These are phyloP conservation scores for Decapterus maruadsi DNA, from an alignment of 2,797 vertebrate species.

Conservation along the genomic window DNA sequence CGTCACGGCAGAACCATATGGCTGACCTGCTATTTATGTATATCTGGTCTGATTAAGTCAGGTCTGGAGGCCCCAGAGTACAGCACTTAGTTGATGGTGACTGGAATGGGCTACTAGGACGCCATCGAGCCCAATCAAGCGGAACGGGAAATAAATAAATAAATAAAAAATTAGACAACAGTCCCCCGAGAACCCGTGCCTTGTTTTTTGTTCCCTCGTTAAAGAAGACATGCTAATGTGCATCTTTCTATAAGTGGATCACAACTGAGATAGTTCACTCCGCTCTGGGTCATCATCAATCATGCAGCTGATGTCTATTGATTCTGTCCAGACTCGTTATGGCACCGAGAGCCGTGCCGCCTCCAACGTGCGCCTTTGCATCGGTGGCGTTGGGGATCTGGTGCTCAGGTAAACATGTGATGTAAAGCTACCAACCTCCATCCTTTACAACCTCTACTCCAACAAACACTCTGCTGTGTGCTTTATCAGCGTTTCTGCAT, in stretches of 20 bases:
- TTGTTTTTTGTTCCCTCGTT: slow-evolving; percentile 66
- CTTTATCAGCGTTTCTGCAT: too few species aligned
- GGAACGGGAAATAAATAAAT: slow-evolving; percentile 11
- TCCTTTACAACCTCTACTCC: not conserved
- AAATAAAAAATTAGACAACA: slow-evolving; percentile 52
- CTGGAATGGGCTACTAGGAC: slow-evolving; percentile 83
- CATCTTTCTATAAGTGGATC: slow-evolving; percentile 65
- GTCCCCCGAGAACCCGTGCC: slow-evolving; percentile 53
- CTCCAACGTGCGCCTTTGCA: slow-evolving; percentile 13
- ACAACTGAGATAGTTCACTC: slow-evolving; percentile 19
- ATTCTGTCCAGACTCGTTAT: slow-evolving; percentile 63
- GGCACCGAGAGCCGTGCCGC: slow-evolving; percentile 36
- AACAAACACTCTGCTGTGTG: not conserved
- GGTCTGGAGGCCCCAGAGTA: slow-evolving; percentile 71
- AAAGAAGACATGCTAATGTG: slow-evolving; percentile 69
- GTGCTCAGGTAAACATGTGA: not conserved
- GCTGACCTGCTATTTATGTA: slow-evolving; percentile 78
- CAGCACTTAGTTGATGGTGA: slow-evolving; percentile 73
- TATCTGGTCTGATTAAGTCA: slow-evolving; percentile 82
- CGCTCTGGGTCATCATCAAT: slow-evolving; percentile 72
- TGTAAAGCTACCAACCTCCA: not conserved
- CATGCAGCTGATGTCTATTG: slow-evolving; percentile 68
- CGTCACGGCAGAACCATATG: slow-evolving; percentile 69
- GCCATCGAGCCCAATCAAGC: slow-evolving; percentile 63
- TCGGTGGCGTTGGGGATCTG: slow-evolving; percentile 2